Percentiles rank a stretch among this genome's conserved stretches.
Evolutionary conservation across 2,113 vertebrate genomes (phyloP).

Genomic region (Cyanistes caeruleus): DNA sequence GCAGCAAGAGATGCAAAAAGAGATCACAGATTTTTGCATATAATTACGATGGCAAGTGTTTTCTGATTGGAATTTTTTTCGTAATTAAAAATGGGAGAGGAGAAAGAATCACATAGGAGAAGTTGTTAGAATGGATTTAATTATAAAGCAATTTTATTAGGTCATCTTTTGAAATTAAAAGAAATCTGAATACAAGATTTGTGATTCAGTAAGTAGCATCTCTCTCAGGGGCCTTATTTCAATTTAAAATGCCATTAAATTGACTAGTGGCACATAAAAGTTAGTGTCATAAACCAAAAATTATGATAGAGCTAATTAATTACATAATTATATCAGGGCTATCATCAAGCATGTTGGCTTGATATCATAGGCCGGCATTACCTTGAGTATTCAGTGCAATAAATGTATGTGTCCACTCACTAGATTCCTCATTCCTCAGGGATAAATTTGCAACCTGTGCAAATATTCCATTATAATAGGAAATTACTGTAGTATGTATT

Average conservation of each 20-base stretch:
- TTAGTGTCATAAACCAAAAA: constrained; percentile 63
- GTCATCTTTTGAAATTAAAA: constrained; percentile 68
- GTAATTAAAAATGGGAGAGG: constrained; percentile 19
- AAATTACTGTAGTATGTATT: constrained; percentile 1
- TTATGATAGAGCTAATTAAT: constrained; percentile 65
- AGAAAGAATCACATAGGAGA: constrained; percentile 13
- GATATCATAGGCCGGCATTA: constrained; percentile 3
- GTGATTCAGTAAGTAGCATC: constrained; percentile 24
- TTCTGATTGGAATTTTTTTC: constrained; percentile 16
- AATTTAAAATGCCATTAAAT: constrained; percentile 69
- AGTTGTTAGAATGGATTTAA: constrained; percentile 36
- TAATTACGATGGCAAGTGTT: background rate
- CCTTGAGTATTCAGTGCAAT: background rate
- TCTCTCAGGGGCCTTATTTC: constrained; percentile 49
- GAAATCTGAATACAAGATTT: constrained; percentile 52
- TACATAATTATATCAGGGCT: constrained; percentile 28
- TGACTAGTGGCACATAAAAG: constrained; percentile 55
- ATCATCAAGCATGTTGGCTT: constrained; percentile 18
- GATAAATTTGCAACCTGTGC: constrained; percentile 22
- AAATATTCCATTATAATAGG: constrained; percentile 32
- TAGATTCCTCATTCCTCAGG: constrained; percentile 6
- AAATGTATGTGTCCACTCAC: background rate
- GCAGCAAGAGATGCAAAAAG: background rate
- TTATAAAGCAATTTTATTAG: constrained; percentile 67
- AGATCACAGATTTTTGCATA: background rate